Evolutionary conservation across 2,888 invertebrate species (phyloP).

Genomic region (Nowickia ferox): DNA sequence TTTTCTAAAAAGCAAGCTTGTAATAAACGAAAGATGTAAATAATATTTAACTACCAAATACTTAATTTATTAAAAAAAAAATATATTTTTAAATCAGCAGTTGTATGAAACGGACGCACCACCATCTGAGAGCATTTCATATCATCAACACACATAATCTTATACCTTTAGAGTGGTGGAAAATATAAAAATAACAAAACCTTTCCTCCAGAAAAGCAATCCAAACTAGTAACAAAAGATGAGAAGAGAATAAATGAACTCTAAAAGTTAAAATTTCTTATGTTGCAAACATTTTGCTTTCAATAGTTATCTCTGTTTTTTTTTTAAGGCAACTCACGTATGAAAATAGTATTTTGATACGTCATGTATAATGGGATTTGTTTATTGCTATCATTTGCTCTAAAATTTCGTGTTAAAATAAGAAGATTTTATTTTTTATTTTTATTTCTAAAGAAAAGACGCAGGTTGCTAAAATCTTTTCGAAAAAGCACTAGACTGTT

Average conservation of each 20-base stretch:
- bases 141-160: constrained; percentile 55
- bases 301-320: constrained; percentile 13
- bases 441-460: constrained; percentile 11
- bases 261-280: not conserved
- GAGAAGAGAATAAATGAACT: constrained; percentile 24
- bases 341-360: constrained; percentile 81
- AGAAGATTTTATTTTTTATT: constrained; percentile 47
- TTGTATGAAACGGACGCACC: constrained; percentile 47
- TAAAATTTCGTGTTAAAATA: constrained; percentile 66
- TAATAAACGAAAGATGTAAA: too few relatives aligned
- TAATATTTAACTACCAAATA: not conserved
- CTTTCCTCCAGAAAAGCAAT: constrained; percentile 2
- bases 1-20: too few relatives aligned
- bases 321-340: constrained; percentile 81
- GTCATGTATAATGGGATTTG: constrained; percentile 82
- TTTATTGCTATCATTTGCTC: constrained; percentile 82
- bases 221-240: constrained; percentile 41
- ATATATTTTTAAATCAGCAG: constrained; percentile 54
- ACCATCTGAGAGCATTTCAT: constrained; percentile 27
- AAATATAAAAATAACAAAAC: constrained; percentile 2
- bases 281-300: constrained; percentile 25
- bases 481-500: constrained; percentile 66
- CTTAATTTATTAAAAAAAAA: not conserved
- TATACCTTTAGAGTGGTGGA: constrained; percentile 11
- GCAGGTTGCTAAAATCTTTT: constrained; percentile 59